Base-by-base conservation (phyloP, 1,140 invertebrate genomes). In the Venturia canescens region DNA sequence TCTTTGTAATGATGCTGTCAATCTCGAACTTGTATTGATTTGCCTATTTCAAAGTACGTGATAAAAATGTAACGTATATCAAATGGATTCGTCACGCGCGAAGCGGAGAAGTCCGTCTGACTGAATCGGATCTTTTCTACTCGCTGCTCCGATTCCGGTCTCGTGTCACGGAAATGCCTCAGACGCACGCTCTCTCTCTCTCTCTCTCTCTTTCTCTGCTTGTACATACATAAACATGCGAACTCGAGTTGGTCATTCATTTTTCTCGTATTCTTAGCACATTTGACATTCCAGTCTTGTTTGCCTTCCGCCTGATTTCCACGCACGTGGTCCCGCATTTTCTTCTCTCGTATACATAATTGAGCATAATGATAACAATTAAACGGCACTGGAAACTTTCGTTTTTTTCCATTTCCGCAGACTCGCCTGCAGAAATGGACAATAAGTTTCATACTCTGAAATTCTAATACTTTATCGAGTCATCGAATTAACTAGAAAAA, bases 261-360 rank as follows among this genome's bases (percentile, higher is more conserved):
- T n/a, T 57, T 57, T 57, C 21, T 57, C 21, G 18, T 23, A 23
- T 57, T n/a, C 53, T 9, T 57, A n/a, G 53, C 21, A 23, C 53
- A 57, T 57, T 72, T n/a, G 70, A 23, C 44, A 72, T 72, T 72
- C 70, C 21, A 23, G n/a, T 72, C 70, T 50, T 38, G 70, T 72
- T 72, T 72, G 4, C 23, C 29, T 38, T 72, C 38, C 38, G 53
- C 21, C 38, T 50, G 21, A 48, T 72, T 50, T 72, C 38, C 70
- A 72, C 38, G 70, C 70, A 72, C 70, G 70, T 72, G 70, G 70
- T 48, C 31, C 67, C 67, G 67, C 67, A 70, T 70, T 70, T 70
- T 44, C 38, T 16, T 34, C 6, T 31, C 53, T 57, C 31, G 29
- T 38, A n/a, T 34, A 31, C 67, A 70, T 38, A 70, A 70, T 31